A percentile compares a stretch with the other conserved stretches of the same genome.
Conservation (phyloP, 2,113 vertebrate genomes). For the Apteryx mantelli region DNA sequence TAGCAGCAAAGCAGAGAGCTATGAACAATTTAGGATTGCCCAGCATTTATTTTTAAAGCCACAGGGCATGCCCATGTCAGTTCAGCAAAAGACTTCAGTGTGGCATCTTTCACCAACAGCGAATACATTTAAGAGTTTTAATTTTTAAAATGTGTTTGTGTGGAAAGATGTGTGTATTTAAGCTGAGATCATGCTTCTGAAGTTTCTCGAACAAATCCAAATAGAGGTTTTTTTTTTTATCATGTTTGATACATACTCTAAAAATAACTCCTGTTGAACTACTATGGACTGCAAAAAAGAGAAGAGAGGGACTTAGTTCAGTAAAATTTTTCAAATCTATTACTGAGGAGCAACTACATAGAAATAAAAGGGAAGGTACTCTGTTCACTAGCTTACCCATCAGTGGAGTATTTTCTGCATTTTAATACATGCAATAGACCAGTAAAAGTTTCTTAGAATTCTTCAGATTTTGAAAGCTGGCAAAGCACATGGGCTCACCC, state of each 20-base stretch:
- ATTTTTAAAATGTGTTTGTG: not conserved
- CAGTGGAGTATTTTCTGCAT: not conserved
- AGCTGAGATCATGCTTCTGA: not conserved
- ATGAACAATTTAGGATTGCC: not conserved
- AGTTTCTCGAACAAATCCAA: not conserved
- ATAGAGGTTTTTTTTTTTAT: not conserved
- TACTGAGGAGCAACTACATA: not conserved
- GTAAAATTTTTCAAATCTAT: not conserved
- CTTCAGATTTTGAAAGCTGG: not conserved
- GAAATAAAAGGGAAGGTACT: not conserved
- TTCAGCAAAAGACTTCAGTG: not conserved
- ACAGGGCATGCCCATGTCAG: not conserved
- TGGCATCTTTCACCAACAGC: not conserved
- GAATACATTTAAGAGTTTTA: not conserved
- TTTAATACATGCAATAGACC: not conserved
- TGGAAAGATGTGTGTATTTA: not conserved
- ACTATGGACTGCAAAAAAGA: not conserved
- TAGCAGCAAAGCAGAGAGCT: not conserved
- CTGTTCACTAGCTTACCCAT: not conserved
- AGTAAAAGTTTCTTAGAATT: not conserved
- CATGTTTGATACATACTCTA: accelerated
- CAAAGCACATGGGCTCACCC: not conserved
- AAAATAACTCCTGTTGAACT: not conserved
- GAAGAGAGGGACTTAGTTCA: not conserved
- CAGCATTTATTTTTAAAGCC: not conserved